These are phyloP conservation scores for Osmerus mordax DNA, from an alignment of 2,113 vertebrate species.

Conservation along the genomic window DNA sequence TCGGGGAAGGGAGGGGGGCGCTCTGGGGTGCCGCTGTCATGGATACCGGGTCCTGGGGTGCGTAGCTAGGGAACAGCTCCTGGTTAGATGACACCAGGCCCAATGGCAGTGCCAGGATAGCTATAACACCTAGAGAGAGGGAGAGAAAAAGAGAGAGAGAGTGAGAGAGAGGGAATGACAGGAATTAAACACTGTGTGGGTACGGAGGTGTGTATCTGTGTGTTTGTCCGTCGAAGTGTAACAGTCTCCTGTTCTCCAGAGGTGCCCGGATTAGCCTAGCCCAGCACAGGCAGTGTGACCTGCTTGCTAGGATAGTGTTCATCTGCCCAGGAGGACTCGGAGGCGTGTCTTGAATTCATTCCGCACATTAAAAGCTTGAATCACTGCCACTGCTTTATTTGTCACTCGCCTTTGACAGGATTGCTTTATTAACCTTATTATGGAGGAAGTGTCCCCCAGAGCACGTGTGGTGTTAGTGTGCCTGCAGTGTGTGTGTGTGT, in stretches of 20 bases:
- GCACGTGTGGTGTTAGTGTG: conserved; percentile 2
- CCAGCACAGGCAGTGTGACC: neutral
- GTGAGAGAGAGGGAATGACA: neutral
- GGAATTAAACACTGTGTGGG: neutral
- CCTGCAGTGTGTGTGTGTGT: neutral
- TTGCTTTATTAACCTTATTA: conserved; percentile 54
- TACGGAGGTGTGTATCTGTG: neutral
- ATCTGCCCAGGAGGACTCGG: conserved; percentile 23
- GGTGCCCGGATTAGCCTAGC: neutral
- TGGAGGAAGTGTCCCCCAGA: conserved; percentile 2
- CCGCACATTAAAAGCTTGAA: conserved; percentile 41
- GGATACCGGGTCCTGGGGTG: conserved; percentile 73
- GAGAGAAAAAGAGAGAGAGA: conserved; percentile 1
- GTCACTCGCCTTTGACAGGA: conserved; percentile 41
- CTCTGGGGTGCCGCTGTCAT: conserved; percentile 72
- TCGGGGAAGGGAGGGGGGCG: conserved; percentile 37
- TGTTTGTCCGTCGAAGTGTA: neutral
- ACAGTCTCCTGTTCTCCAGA: no score
- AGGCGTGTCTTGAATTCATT: conserved; percentile 48
- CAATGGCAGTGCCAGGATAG: conserved; percentile 86
- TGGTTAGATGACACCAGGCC: conserved; percentile 81
- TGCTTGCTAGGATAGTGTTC: conserved; percentile 6
- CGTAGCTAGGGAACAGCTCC: conserved; percentile 74
- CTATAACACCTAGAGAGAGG: conserved; percentile 80
- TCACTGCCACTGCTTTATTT: conserved; percentile 37